Evolutionary conservation across 2,113 vertebrate species (phyloP), one percentile per base, ranked within the genome.

Genomic region (Anoura caudifer): DNA sequence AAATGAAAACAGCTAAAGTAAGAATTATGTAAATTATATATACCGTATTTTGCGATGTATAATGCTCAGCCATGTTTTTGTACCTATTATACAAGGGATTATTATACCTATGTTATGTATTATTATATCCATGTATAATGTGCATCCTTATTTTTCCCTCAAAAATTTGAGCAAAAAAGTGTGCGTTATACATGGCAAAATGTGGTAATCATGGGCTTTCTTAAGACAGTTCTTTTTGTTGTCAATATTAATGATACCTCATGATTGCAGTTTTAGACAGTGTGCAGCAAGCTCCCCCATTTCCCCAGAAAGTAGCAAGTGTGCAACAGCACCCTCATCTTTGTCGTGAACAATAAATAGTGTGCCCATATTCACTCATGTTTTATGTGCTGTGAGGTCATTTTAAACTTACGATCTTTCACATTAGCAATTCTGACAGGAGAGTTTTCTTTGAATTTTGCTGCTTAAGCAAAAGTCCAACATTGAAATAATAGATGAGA

Each of bases 361-460:
- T 28, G 43, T 59, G 31, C 19, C 16, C 61, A 81, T 54, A 81
- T 94, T 90, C 45, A 59, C 50, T 77, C 56, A 52, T 24, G 59
- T 63, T 79, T 89, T n/a, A 87, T 75, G 61, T 10, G 5, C 63
- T 41, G 1, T 50, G 75, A 70, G 73, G 77, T 67, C 67, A 77
- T 94, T 85, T 77, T 86, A 93, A 85, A 41, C 38, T 91, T 50
- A 81, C 1, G 1, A 3, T 45, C 47, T 90, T 90, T 96, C 38
- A 69, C 28, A 59, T 93, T 45, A 92, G 67, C 86, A 69, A 50
- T 81, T 94, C 70, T 38, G 59, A 90, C 45, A 72, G 69, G 31
- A 96, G 50, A 36, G 31, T 24, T 80, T 87, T 96, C 96, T 90
- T 81, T 91, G 88, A 90, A 92, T 95, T 87, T 87, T 88, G 88